A percentile compares a stretch with the other conserved stretches of the same genome.
phyloP scores from a whole-genome alignment of 2,113 vertebrate species.

The Gambusia affinis region DNA sequence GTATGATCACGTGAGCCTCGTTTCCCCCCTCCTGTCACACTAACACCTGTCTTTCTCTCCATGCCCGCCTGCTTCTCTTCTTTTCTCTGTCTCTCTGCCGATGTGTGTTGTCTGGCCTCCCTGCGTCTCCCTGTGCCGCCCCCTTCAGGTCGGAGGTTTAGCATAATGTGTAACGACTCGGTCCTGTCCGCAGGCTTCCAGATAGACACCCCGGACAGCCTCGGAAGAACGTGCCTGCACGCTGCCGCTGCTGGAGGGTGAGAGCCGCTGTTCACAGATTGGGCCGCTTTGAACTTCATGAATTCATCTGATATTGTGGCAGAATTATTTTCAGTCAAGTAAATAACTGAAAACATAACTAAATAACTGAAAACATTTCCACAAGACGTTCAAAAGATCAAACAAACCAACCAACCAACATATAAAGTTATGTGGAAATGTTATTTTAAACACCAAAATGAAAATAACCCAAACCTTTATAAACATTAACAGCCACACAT shows the following conservation, averaged over 20 bases:
- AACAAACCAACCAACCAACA: no score
- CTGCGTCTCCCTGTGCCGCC: slow-evolving; percentile 81
- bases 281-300: not conserved
- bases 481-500: no score
- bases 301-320: no score
- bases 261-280: slow-evolving; percentile 51
- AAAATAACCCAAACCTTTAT: no score
- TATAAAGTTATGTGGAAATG: no score
- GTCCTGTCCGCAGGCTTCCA: slow-evolving; percentile 98
- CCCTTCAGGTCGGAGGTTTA: slow-evolving; percentile 92
- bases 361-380: no score
- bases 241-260: slow-evolving; percentile 97
- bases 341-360: no score
- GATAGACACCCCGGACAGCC: slow-evolving; percentile 94
- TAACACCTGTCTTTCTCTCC: slow-evolving; percentile 56
- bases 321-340: no score
- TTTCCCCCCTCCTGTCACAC: slow-evolving; percentile 26
- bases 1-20: slow-evolving; percentile 9
- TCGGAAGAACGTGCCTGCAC: slow-evolving; percentile 96
- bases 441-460: no score
- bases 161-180: slow-evolving; percentile 95
- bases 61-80: not conserved
- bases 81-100: slow-evolving; percentile 30
- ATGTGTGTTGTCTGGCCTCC: slow-evolving; percentile 82
- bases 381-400: no score